Base-by-base conservation (phyloP, 2,113 vertebrate genomes). In the Atherinomorus stipes region DNA sequence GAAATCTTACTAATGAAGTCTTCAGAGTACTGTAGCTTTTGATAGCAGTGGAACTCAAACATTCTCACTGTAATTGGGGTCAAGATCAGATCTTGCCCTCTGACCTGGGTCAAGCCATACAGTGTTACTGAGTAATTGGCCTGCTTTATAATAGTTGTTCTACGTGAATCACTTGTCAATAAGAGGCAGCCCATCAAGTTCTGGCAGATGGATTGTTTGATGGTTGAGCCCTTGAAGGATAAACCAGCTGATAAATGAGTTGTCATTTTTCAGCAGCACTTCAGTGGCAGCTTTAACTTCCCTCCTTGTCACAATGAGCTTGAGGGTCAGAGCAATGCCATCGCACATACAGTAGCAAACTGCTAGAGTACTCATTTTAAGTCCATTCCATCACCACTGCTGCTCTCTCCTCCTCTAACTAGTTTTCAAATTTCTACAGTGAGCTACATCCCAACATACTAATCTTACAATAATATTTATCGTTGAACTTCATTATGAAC, bases 201-300 rank as follows among this genome's bases (percentile, higher is more conserved):
- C 56, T 73, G 73, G 63, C 49, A 74, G 67, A 76, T 64, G 74
- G 69, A 81, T 79, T 56, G 52, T 77, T 72, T 50, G 72, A 71
- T 22, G 9, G 31, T 42, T 49, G 42, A 49, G 69, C 44, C 72
- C 67, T 56, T 44, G 66, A 82, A 83, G 80, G 73, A 58, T 73
- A 75, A 75, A 85, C 65, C 67, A 70, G 71, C 75, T 79, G 85
- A 86, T 86, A 71, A 87, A 90, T 81, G 78, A 83, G 59, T 65
- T 76, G 76, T 81, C 83, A 78, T 64, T 70, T 63, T 42, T 25
- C 59, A 76, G 80, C 72, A 51, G 50, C 62, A 74, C 54, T 71
- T 83, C 60, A 49, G 21, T 52, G 56, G 61, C 69, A 81, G 69
- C 75, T 72, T 81, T 77, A 64, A 83, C 63, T 82, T 76, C 58